phyloP scores from a whole-genome alignment of 2,888 invertebrate species.

The Euphydryas editha region DNA sequence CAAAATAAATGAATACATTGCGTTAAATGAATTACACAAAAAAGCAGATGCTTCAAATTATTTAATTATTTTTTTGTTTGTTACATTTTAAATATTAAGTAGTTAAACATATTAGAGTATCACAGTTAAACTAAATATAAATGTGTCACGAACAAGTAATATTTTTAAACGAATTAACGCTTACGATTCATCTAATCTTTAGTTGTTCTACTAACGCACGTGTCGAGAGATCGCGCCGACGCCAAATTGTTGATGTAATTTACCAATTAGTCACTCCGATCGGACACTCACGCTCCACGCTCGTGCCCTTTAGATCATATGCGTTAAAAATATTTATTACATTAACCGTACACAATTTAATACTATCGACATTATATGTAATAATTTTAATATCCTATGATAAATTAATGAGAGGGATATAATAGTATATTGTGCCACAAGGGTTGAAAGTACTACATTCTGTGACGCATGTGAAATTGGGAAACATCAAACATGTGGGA shows the following conservation, averaged over 20 bases:
- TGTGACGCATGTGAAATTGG: no score
- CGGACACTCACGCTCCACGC: slow-evolving; percentile 56
- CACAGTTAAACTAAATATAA: not conserved
- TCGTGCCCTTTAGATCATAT: slow-evolving; percentile 25
- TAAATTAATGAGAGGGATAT: not conserved
- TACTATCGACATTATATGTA: slow-evolving; percentile 5
- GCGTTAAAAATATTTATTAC: slow-evolving; percentile 26
- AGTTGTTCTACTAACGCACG: slow-evolving; percentile 22
- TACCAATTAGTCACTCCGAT: slow-evolving; percentile 60
- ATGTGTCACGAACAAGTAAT: not conserved
- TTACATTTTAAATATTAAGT: no score
- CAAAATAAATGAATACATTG: no score
- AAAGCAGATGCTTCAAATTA: no score
- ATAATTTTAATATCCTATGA: slow-evolving; percentile 4
- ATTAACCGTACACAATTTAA: slow-evolving; percentile 6
- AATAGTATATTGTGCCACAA: no score
- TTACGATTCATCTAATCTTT: slow-evolving; percentile 12
- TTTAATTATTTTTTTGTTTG: no score
- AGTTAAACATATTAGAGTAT: not conserved
- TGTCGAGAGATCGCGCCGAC: slow-evolving; percentile 38
- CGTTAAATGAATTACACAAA: no score
- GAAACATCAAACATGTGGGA: no score
- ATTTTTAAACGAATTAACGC: slow-evolving; percentile 3
- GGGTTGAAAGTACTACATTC: no score
- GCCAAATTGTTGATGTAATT: slow-evolving; percentile 56